Conservation (phyloP, 2,113 vertebrate species). For the Ammodramus savannarum region DNA sequence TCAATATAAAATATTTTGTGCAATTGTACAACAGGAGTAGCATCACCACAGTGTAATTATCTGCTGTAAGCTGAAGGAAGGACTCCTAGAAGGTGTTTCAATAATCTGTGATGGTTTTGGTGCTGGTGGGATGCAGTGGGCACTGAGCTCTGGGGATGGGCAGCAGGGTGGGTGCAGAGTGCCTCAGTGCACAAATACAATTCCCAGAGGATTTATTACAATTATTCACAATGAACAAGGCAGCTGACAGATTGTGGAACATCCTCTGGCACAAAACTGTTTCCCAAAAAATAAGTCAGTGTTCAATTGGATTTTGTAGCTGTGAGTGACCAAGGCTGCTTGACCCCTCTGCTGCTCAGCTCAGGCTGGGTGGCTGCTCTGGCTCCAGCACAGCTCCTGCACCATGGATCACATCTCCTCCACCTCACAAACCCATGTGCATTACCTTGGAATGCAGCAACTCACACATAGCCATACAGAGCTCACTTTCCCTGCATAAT, state of each 20-base stretch:
- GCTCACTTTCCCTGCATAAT: not conserved
- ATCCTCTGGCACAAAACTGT: not conserved
- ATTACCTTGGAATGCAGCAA: not conserved
- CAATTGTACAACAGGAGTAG: not conserved
- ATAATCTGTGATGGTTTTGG: rapidly evolving
- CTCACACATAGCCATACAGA: not conserved
- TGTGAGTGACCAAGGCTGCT: not conserved
- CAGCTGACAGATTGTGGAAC: not conserved
- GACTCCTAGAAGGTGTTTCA: not conserved
- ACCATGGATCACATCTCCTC: not conserved
- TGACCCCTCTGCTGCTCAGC: not conserved
- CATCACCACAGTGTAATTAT: not conserved
- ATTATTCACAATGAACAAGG: not conserved
- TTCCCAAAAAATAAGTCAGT: not conserved
- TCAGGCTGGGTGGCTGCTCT: not conserved
- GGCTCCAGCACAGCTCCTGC: not conserved
- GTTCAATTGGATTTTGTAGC: not conserved
- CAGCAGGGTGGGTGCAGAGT: not conserved
- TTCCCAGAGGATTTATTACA: not conserved
- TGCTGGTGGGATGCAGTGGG: not conserved
- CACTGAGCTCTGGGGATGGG: not conserved
- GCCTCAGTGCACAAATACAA: not conserved
- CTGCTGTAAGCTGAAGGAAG: not conserved
- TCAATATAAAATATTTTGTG: not conserved
- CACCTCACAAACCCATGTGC: rapidly evolving